Evolutionary conservation across 1,140 invertebrate species (phyloP), one percentile per base, ranked within the genome.

Genomic region (Episyrphus balteatus): DNA sequence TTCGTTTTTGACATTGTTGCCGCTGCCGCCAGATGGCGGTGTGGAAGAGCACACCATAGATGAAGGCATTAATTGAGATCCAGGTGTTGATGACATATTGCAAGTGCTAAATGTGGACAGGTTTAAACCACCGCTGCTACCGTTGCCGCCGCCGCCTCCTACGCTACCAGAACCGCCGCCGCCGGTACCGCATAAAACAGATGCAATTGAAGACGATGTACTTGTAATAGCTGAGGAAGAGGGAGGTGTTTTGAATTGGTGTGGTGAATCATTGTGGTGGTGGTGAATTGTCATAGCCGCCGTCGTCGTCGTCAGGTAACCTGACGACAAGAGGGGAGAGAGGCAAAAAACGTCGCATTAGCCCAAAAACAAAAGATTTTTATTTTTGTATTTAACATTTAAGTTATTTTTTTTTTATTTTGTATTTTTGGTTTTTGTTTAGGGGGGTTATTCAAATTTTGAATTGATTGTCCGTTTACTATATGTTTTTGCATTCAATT

Each of bases 291-390:
- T 26, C 21, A 26, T 26, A 26, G 21, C 21, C 21, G 21, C 21
- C 21, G 21, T 26, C 21, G 21, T 66, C 66, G 65, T 61, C 65
- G 65, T 68, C 65, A 68, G 65, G 58, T 67, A 59, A 66, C 65
- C 65, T 68, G 65, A 68, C 65, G 65, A 68, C 65, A 67, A 64
- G 38, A 49, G 60, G 51, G 57, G 58, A 51, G 55, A 66, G 66
- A 64, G 57, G 58, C 61, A 64, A 57, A 66, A 66, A 64, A 66
- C 63, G 63, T 58, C 61, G 63, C 54, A 66, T 66, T 66, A 66
- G 63, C 61, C 63, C 63, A 66, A 60, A 58, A 51, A 61, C 59
- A 61, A 61, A 59, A 56, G 57, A 53, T 55, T 49, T 42, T 45
- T 33, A 49, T 40, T 17, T 44, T n/a, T n/a, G 40, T 43, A 51